Percentiles rank a stretch among this genome's conserved stretches.
These are phyloP conservation scores for Helarctos malayanus DNA, from an alignment of 2,797 vertebrate genomes.

Conservation along the genomic window DNA sequence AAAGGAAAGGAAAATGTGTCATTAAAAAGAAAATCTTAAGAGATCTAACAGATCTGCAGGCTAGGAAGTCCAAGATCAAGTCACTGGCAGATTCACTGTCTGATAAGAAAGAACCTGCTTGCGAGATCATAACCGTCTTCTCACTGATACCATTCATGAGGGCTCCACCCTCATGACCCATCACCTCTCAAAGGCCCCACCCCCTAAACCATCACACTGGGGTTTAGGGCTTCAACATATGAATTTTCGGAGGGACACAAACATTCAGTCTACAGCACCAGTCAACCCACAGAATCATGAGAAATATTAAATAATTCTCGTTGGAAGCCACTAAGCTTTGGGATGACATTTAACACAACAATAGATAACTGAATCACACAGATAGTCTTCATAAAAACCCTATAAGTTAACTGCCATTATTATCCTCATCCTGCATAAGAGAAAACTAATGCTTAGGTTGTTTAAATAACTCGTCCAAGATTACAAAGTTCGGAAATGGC, in stretches of 20 bases:
- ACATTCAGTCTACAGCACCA: background rate
- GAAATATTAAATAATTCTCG: background rate
- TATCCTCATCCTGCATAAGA: background rate
- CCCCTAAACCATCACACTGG: background rate
- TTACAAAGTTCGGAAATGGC: background rate
- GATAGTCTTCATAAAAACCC: background rate
- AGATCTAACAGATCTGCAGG: background rate
- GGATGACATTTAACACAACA: background rate
- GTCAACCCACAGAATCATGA: background rate
- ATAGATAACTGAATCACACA: background rate
- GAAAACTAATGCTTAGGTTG: background rate
- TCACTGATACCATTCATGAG: background rate
- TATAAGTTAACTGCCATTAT: background rate
- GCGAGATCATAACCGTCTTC: background rate
- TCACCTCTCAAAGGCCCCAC: background rate
- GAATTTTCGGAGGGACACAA: background rate
- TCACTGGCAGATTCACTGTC: background rate
- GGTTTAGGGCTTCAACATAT: background rate
- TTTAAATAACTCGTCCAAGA: conserved; percentile 17
- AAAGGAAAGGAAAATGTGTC: background rate
- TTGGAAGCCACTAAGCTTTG: conserved; percentile 25
- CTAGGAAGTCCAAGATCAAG: background rate
- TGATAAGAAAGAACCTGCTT: background rate
- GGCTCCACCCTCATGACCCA: background rate
- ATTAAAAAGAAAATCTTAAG: background rate